phyloP scores from a whole-genome alignment of 1,140 invertebrate species.

The Bombus ignitus region DNA sequence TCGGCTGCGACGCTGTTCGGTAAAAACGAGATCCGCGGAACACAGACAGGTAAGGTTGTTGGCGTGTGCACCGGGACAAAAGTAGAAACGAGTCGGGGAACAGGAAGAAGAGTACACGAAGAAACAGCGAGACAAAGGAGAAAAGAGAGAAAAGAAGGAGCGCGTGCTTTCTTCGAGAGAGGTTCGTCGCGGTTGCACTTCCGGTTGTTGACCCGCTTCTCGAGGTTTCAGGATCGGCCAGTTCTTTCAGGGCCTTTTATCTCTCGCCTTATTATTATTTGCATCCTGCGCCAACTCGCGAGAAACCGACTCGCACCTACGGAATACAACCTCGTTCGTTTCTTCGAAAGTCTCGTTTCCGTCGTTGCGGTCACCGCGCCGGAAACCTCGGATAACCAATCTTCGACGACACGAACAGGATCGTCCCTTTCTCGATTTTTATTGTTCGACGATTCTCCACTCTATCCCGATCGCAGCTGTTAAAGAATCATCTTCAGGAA shows the following conservation, averaged over 20 bases:
- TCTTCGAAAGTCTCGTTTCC: conserved; percentile 9
- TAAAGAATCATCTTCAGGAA: too few species aligned
- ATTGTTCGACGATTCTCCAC: background rate
- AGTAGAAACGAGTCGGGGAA: background rate
- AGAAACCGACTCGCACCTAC: background rate
- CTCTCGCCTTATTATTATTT: conserved; percentile 49
- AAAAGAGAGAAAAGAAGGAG: background rate
- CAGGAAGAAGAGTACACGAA: conserved; percentile 13
- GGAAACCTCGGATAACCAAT: background rate
- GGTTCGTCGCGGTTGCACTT: conserved; percentile 43
- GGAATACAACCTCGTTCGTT: conserved; percentile 13
- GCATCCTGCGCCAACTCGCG: conserved; percentile 30
- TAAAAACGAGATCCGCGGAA: conserved; percentile 15
- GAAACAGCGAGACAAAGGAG: background rate
- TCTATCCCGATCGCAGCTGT: background rate
- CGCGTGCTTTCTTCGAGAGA: conserved; percentile 34
- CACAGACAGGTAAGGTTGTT: background rate
- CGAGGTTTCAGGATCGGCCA: conserved; percentile 41
- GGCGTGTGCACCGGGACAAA: conserved; percentile 2
- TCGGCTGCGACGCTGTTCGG: background rate
- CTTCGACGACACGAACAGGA: background rate
- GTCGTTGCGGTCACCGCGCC: background rate
- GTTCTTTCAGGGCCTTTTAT: conserved; percentile 34
- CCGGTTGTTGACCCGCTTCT: conserved; percentile 51
- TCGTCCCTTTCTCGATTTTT: too few species aligned